These are phyloP conservation scores for Thymelicus acteon DNA, from an alignment of 2,888 invertebrate genomes.

Conservation along the genomic window DNA sequence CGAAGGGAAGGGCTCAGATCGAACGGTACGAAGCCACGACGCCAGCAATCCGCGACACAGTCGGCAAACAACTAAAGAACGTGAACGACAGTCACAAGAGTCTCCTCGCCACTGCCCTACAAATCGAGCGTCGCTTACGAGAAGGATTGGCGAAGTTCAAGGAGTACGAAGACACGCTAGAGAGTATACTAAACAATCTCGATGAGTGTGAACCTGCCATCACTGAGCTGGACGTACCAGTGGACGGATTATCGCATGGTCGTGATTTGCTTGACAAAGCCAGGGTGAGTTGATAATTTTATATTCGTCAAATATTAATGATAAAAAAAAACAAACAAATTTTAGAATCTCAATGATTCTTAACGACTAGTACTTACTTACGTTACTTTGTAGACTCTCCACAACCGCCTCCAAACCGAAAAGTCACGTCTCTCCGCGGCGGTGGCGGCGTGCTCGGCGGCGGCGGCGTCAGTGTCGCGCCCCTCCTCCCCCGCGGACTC, in stretches of 20 bases:
- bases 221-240: conserved; percentile 89
- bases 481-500: conserved; percentile 95
- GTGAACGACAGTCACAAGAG: conserved; percentile 97
- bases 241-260: conserved; percentile 90
- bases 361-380: too few relatives aligned
- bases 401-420: conserved; percentile 95
- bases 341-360: too few relatives aligned
- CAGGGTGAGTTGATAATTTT: conserved; percentile 80
- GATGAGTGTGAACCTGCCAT: conserved; percentile 92
- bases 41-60: conserved; percentile 90
- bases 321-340: too few relatives aligned
- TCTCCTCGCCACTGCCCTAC: conserved; percentile 93
- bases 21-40: conserved; percentile 90
- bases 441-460: conserved; percentile 96
- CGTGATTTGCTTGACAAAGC: conserved; percentile 90
- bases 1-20: conserved; percentile 93
- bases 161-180: conserved; percentile 95
- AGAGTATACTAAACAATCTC: conserved; percentile 92
- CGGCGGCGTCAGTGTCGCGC: conserved; percentile 95
- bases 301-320: neutral
- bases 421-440: conserved; percentile 94
- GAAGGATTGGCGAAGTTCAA: conserved; percentile 96
- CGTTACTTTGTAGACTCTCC: conserved; percentile 80
- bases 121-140: conserved; percentile 94
- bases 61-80: conserved; percentile 94